Percentiles rank a stretch among this genome's conserved stretches.
These are phyloP conservation scores for Chiridota heheva DNA, from an alignment of 35 echinoderm and acorn worm species.

Conservation along the genomic window DNA sequence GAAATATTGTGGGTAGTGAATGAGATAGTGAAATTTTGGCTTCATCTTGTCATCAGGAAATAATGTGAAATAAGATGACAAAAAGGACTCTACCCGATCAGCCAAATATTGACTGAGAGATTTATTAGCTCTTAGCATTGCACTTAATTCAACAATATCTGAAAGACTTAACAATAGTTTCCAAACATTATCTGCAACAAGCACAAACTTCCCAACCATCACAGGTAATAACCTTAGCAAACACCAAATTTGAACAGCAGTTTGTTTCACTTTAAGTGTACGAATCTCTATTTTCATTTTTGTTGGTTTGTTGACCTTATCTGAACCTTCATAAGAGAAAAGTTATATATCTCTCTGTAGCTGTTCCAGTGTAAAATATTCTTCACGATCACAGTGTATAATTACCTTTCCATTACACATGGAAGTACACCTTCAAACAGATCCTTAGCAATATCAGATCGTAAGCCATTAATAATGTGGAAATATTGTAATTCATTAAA, in stretches of 20 bases:
- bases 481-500: conserved; percentile 49
- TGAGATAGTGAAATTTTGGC: conserved; percentile 46
- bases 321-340: conserved; percentile 23
- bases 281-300: neutral
- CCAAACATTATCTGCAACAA: conserved; percentile 9
- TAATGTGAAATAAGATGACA: conserved; percentile 28
- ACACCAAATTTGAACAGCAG: conserved; percentile 58
- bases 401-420: conserved; percentile 35
- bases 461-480: conserved; percentile 29
- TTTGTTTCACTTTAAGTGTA: conserved; percentile 52
- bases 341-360: conserved; percentile 25
- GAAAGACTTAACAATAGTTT: conserved; percentile 18
- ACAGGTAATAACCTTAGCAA: conserved; percentile 45
- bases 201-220: conserved; percentile 43
- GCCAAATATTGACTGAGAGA: conserved; percentile 2
- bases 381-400: conserved; percentile 31
- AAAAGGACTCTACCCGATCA: conserved; percentile 19
- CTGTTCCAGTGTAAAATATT: conserved; percentile 18
- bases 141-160: conserved; percentile 32
- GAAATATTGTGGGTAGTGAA: conserved; percentile 43
- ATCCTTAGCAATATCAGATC: conserved; percentile 66
- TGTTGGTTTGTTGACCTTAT: conserved; percentile 50
- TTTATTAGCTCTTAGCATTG: conserved; percentile 10
- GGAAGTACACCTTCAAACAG: conserved; percentile 34
- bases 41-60: conserved; percentile 42